These are phyloP conservation scores for Diadophis punctatus DNA, from an alignment of 2,113 vertebrate species.

Conservation along the genomic window DNA sequence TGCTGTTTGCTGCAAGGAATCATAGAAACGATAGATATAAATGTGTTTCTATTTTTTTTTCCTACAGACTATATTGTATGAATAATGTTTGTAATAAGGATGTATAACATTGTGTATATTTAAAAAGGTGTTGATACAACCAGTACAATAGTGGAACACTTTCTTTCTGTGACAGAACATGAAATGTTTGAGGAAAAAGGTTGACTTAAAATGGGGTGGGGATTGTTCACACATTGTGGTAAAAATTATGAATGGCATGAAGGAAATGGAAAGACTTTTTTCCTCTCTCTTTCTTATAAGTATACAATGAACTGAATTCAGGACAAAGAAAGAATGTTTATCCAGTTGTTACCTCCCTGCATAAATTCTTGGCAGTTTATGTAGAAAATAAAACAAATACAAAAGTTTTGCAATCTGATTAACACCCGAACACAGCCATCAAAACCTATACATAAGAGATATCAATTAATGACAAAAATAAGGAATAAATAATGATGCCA, in stretches of 20 bases:
- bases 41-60: too few relatives aligned
- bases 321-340: background rate
- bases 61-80: too few relatives aligned
- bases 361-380: background rate
- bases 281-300: background rate
- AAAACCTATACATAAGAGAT: background rate
- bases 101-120: too few relatives aligned
- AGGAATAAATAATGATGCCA: background rate
- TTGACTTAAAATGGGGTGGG: background rate
- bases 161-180: background rate
- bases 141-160: background rate
- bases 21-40: too few relatives aligned
- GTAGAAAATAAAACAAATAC: background rate
- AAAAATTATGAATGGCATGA: background rate
- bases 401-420: background rate
- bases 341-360: background rate
- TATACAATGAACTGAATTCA: background rate
- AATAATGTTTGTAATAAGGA: too few relatives aligned
- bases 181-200: background rate
- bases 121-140: too few relatives aligned
- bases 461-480: background rate
- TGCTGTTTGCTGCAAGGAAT: too few relatives aligned
- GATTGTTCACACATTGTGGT: background rate
- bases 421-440: background rate
- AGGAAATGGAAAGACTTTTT: background rate